Base-by-base conservation (phyloP, 2,888 invertebrate species). In the Sphaerophoria taeniata region DNA sequence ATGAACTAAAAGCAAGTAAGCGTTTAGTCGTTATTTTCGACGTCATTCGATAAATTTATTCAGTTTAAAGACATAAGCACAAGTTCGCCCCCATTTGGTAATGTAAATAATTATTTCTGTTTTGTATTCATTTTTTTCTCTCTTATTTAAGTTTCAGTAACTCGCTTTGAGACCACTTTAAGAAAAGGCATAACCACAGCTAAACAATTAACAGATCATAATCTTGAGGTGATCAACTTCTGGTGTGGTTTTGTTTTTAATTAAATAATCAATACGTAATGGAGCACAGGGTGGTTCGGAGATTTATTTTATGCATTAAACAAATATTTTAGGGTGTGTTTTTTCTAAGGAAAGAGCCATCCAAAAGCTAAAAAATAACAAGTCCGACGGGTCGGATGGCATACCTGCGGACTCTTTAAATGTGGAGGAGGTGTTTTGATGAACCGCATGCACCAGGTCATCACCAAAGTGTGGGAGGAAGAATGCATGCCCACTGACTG, bases 211-310 rank as follows among this genome's bases (percentile, higher is more conserved):
- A 71, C 49, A 45, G 76, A 81, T 81, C 76, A 75, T 72, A 63
- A 81, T 77, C 81, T 81, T 81, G 72, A 81, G 81, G 85, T 85
- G 81, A 81, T 72, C 85, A 81, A 85, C 67, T 76, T 61, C 55
- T 76, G 61, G 51, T 55, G 33, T 34, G 7, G 31, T 16, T 58
- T 16, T 45, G 16, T 53, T 24, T 43, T 49, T 33, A 9, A 36
- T 61, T 58, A 73, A 49, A 9, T 34, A 69, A 51, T 63, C 34
- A 58, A 58, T 58, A 58, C 4, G 24, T 16, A 12, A 11, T 16
- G 11, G 36, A 2, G 14, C 12, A 58, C 39, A 58, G 58, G 58
- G 58, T 58, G 58, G 3, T 43, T 6, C 3, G 39, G 9, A 39
- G 39, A 24, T 24, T 24, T 1, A 1, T 24, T 24, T 24, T 24